Evolutionary conservation across 2,113 vertebrate genomes (phyloP), one percentile per base, ranked within the genome.

Genomic region (Zingel zingel): DNA sequence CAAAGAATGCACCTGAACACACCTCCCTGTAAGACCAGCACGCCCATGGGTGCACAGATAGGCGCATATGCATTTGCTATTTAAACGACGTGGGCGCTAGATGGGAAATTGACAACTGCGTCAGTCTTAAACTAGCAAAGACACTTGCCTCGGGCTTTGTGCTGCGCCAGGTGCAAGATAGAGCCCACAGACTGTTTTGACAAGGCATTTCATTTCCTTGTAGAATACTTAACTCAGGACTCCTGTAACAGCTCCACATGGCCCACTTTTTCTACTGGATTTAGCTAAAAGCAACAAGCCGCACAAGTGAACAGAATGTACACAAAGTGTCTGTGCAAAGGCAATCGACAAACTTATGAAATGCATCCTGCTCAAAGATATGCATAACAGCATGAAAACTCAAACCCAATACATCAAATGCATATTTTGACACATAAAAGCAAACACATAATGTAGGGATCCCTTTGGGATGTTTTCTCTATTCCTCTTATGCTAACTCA

Each of bases 401-500:
- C 12, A 21, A 11, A 69, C 39, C 30, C 51, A 48, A 57, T 66
- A 59, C 16, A 70, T 67, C 63, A 66, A 39, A 74, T 75, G 67
- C 19, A 69, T 70, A 75, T 68, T 75, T 63, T 51, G 36, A 73
- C 3, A 7, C 65, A 78, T 82, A 67, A 80, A 83, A 89, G 82
- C 63, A 61, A 81, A 75, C 19, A 30, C 59, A 4, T 73, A 45
- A 70, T 86, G 77, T 74, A 69, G 64, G 25, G 12, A 43, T 64
- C 19, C 12, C 15, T 74, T 14, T 62, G 33, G 39, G 39, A 56
- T 50, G 50, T 73, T 81, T 67, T 48, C 39, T 45, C n/a, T 50
- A 6, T 67, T 13, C 15, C 15, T 47, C 47, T 65, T 23, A 63
- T 19, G 12, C 33, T 43, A 53, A 30, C 16, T 25, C 45, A 16